Evolutionary conservation across 2,888 invertebrate genomes (phyloP).

Genomic region (Tinea pellionella): DNA sequence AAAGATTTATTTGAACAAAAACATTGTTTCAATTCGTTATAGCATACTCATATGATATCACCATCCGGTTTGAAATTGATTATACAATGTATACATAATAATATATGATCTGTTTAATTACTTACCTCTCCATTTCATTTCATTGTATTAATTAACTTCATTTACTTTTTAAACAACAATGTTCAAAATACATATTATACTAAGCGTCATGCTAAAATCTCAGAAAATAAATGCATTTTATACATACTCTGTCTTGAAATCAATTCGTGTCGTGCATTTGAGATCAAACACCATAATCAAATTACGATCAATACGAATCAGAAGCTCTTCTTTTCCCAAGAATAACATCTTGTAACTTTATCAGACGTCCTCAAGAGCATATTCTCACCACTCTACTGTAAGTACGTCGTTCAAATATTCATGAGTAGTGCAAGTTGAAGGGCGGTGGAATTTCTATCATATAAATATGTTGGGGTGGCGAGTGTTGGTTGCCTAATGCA

Average conservation of each 20-base stretch:
- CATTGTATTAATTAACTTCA: too few relatives aligned
- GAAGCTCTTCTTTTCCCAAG: slow-evolving; percentile 5
- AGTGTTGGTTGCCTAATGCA: slow-evolving; percentile 47
- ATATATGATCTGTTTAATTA: too few relatives aligned
- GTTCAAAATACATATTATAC: too few relatives aligned
- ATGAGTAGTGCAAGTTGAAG: slow-evolving; percentile 37
- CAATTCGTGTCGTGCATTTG: not conserved
- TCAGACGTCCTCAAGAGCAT: slow-evolving; percentile 23
- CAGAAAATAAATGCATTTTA: too few relatives aligned
- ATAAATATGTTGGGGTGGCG: slow-evolving; percentile 21
- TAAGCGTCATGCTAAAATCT: too few relatives aligned
- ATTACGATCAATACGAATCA: slow-evolving; percentile 8
- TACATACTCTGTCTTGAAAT: not conserved
- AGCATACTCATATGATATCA: not conserved
- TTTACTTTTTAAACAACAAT: too few relatives aligned
- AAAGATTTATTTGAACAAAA: not conserved
- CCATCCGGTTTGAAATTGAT: not conserved
- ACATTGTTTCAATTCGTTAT: not conserved
- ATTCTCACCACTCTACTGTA: slow-evolving; percentile 38
- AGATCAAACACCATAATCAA: not conserved
- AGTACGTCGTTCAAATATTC: slow-evolving; percentile 50
- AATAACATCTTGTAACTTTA: slow-evolving; percentile 9
- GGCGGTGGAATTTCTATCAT: slow-evolving; percentile 13
- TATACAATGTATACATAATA: not conserved
- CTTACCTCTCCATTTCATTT: too few relatives aligned